Percentiles rank a stretch among this genome's conserved stretches.
Evolutionary conservation across 2,888 invertebrate genomes (phyloP).

Genomic region (Syrista parreyssii): DNA sequence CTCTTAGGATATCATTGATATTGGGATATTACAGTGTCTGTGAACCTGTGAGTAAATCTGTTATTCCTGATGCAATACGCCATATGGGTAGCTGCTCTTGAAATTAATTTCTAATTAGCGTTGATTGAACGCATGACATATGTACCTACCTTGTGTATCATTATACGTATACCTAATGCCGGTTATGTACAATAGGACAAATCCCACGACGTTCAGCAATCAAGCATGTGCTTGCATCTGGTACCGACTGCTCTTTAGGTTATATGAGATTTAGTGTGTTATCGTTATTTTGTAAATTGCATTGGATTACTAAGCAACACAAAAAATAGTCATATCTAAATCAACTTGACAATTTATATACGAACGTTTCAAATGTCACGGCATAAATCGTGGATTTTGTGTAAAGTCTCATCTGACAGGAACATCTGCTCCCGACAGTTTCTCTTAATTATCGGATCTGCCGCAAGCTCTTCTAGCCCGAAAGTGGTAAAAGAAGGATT

Average conservation of each 20-base stretch:
- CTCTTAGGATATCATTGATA: background rate
- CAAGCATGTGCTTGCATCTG: background rate
- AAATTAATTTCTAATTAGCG: slow-evolving; percentile 17
- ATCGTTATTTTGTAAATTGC: background rate
- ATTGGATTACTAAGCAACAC: background rate
- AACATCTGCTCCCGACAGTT: background rate
- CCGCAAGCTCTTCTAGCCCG: background rate
- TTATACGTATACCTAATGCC: background rate
- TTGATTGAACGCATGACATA: slow-evolving; percentile 9
- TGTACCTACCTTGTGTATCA: background rate
- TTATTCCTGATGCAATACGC: background rate
- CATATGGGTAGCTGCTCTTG: background rate
- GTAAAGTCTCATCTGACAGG: background rate
- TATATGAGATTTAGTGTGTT: background rate
- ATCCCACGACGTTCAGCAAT: background rate
- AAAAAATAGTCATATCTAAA: background rate
- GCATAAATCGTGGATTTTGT: background rate
- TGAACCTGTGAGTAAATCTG: background rate
- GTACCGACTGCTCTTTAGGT: background rate
- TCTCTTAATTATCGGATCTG: background rate
- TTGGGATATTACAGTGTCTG: background rate
- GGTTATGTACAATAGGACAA: background rate
- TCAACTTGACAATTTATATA: background rate
- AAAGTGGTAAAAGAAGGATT: background rate
- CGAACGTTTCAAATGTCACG: background rate